These are phyloP conservation scores for Menidia menidia DNA, from an alignment of 2,797 vertebrate genomes.

Conservation along the genomic window DNA sequence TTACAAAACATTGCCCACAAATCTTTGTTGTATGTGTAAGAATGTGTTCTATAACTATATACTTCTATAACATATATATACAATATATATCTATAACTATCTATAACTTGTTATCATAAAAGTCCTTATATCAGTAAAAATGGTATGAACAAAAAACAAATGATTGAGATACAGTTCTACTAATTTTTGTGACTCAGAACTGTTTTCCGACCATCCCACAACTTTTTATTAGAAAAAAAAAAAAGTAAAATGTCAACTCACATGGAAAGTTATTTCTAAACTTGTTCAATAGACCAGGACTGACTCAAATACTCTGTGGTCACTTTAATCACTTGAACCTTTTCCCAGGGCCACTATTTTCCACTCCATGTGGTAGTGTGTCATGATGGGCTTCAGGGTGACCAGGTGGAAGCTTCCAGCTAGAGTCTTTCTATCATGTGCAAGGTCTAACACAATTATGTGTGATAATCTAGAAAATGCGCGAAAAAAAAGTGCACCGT, in stretches of 20 bases:
- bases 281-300: background rate
- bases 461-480: constrained; percentile 4
- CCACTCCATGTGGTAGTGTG: background rate
- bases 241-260: constrained; percentile 6
- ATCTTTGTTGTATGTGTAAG: no score
- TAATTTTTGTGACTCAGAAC: background rate
- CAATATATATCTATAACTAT: no score
- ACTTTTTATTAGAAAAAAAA: constrained; percentile 5
- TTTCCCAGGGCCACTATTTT: constrained; percentile 6
- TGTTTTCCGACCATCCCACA: background rate
- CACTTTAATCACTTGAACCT: constrained; percentile 1
- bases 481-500: constrained; percentile 4
- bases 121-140: no score
- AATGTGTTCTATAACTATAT: no score
- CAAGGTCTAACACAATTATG: constrained; percentile 2
- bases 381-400: constrained; percentile 36
- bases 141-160: no score
- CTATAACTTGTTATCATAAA: no score
- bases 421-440: constrained; percentile 42
- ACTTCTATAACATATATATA: no score
- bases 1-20: no score
- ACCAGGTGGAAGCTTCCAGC: constrained; percentile 40
- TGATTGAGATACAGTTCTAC: background rate
- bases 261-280: background rate
- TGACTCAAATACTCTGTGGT: constrained; percentile 17